Evolutionary conservation across 2,888 invertebrate genomes (phyloP), one percentile per base, ranked within the genome.

Genomic region (Drosophila setosimentum): DNA sequence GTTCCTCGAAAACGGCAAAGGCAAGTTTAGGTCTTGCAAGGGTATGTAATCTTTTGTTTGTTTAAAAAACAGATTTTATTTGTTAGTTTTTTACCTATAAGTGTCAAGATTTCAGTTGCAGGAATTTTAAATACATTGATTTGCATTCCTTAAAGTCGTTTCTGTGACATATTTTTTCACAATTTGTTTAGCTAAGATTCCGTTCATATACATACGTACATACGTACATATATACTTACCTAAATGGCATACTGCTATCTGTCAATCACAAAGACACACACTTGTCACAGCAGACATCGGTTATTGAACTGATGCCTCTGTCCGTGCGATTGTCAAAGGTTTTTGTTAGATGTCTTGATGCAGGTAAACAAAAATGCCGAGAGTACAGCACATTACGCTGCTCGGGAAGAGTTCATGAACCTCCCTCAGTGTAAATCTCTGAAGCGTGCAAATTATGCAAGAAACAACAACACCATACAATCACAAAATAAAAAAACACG

Each of bases 361-460:
- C 70, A 68, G 76, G 76, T 68, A 80, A 68, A 58, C 55, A 66
- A 59, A 70, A 55, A 30, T 42, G 45, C 45, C 35, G 40, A 53
- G 48, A 59, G 49, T 70, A 75, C 50, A 59, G 32, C 53, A 59
- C 29, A 49, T 62, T 59, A 51, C 35, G 53, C 18, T 61, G 50
- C 49, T 53, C 62, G 61, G 13, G 49, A 79, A 80, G 76, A 72
- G 80, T 80, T 80, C 68, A 78, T 66, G 63, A 68, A 76, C 80
- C 81, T 75, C 64, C 58, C 29, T 16, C 3, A 40, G 13, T 59
- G 63, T 55, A 73, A 81, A 68, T 76, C 82, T 78, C 40, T 69
- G 76, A 87, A 81, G 84, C 87, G 89, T 85, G 82, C 72, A 89
- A 87, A 80, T 87, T 78, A 85, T 83, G 87, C 89, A 85, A 83